phyloP scores from a whole-genome alignment of 2,797 vertebrate species.

The Trachurus trachurus region DNA sequence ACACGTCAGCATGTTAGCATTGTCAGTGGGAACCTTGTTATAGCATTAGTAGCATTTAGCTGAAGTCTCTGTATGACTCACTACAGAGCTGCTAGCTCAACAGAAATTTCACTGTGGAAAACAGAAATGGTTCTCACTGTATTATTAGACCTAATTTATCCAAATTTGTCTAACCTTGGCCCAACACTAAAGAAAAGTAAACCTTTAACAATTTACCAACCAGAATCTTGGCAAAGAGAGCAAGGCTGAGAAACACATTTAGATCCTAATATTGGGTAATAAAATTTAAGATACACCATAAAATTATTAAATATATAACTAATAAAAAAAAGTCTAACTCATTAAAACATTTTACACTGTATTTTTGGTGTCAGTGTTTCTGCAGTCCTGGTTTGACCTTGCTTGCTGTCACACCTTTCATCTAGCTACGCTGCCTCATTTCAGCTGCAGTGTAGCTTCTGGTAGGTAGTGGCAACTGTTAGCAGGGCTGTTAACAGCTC shows the following conservation, averaged over 20 bases:
- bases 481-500: background rate
- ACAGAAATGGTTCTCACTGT: no score
- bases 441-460: background rate
- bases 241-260: constrained; percentile 1
- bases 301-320: background rate
- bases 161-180: background rate
- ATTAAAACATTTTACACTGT: background rate
- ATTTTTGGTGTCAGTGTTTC: background rate
- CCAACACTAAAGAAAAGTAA: background rate
- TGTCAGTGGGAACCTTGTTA: background rate
- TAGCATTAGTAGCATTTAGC: background rate
- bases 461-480: background rate
- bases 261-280: background rate
- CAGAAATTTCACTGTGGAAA: no score
- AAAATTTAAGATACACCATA: background rate
- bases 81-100: background rate
- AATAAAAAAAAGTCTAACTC: background rate
- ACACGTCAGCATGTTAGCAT: background rate
- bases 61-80: background rate
- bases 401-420: background rate
- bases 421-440: background rate
- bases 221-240: constrained; percentile 6
- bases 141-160: background rate
- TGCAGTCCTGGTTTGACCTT: background rate
- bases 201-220: background rate